phyloP scores from a whole-genome alignment of 2,888 invertebrate genomes.

The Cetonia aurata region DNA sequence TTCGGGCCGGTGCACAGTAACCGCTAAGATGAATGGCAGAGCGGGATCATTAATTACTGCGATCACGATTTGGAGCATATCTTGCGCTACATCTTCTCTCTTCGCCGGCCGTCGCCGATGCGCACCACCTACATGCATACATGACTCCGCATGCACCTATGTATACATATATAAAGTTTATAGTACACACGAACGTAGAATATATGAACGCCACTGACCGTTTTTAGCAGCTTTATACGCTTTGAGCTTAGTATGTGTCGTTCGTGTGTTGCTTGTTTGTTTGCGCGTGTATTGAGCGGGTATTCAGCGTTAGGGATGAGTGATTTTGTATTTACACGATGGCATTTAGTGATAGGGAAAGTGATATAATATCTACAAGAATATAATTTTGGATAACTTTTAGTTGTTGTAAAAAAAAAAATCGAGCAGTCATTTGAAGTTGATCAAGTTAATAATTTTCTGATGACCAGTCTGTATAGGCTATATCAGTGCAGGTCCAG shows the following conservation, averaged over 20 bases:
- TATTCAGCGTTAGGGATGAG: not conserved
- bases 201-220: constrained; percentile 13
- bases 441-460: no score
- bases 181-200: constrained; percentile 17
- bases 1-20: constrained; percentile 49
- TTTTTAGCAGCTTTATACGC: constrained; percentile 13
- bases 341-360: no score
- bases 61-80: constrained; percentile 57
- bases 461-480: no score
- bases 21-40: constrained; percentile 55
- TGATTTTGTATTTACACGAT: no score
- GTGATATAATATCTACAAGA: no score
- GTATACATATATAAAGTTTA: not conserved
- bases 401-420: no score
- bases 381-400: no score
- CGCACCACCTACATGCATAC: constrained; percentile 47
- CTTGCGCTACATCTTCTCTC: constrained; percentile 52
- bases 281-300: not conserved
- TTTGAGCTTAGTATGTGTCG: not conserved
- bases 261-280: no score
- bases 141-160: constrained; percentile 1
- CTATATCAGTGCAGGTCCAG: no score
- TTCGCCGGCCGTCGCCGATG: constrained; percentile 45
- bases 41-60: constrained; percentile 48
- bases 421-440: no score